These are phyloP conservation scores for Cheilinus undulatus DNA, from an alignment of 2,113 vertebrate genomes.

Conservation along the genomic window DNA sequence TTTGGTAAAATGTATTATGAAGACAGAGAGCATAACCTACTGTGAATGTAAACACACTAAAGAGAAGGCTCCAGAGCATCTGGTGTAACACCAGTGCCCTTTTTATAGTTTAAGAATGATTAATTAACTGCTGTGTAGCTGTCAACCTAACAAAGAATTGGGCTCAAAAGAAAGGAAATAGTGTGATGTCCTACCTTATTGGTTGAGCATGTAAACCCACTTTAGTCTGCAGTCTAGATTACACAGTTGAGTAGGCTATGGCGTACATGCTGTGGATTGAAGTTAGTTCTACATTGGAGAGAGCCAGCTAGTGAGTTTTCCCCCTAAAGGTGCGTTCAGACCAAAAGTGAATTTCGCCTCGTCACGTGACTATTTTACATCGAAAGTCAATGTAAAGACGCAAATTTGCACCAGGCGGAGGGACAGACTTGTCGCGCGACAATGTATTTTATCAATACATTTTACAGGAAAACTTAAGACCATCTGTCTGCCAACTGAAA, in stretches of 20 bases:
- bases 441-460: too few relatives aligned
- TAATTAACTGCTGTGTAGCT: background rate
- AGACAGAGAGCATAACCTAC: too few relatives aligned
- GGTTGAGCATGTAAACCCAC: background rate
- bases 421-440: too few relatives aligned
- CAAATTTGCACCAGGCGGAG: too few relatives aligned
- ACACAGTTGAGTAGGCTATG: background rate
- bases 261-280: background rate
- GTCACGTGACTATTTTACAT: too few relatives aligned
- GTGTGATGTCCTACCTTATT: conserved; percentile 3
- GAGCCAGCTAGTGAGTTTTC: background rate
- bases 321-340: too few relatives aligned
- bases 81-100: background rate
- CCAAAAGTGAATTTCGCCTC: too few relatives aligned
- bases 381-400: too few relatives aligned
- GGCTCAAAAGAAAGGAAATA: background rate
- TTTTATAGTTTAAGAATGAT: background rate
- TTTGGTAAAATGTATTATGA: too few relatives aligned
- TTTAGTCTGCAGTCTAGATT: conserved; percentile 4
- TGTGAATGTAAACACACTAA: background rate
- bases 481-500: too few relatives aligned
- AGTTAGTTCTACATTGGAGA: conserved; percentile 29
- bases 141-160: background rate
- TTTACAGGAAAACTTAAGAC: too few relatives aligned
- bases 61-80: background rate